Evolutionary conservation across 1,140 invertebrate genomes (phyloP).

Genomic region (Brachionus plicatilis): DNA sequence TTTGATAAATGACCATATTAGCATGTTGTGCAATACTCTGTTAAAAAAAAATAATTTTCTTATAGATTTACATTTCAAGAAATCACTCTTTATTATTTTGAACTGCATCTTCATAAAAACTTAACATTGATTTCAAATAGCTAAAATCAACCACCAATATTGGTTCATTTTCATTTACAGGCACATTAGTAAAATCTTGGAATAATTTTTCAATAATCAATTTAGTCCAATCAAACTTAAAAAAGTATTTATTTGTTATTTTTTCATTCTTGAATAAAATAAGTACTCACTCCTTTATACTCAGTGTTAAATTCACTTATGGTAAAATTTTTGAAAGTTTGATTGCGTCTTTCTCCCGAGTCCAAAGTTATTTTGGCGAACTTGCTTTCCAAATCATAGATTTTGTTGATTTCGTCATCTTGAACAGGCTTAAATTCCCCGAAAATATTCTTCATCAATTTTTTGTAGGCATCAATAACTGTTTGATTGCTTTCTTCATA

Average conservation of each 20-base stretch:
- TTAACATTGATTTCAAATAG: not conserved
- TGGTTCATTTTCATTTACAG: not conserved
- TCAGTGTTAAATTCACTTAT: not conserved
- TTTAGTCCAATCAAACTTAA: slow-evolving; percentile 14
- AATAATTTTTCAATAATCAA: not conserved
- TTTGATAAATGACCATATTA: slow-evolving; percentile 34
- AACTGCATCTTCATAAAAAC: not conserved
- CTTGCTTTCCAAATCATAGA: slow-evolving; percentile 15
- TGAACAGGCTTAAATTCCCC: not conserved
- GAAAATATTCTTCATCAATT: slow-evolving; percentile 26
- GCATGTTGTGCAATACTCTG: not conserved
- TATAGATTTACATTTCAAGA: not conserved
- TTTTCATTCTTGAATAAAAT: not conserved
- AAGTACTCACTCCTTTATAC: not conserved
- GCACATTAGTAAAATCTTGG: not conserved
- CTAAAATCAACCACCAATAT: slow-evolving; percentile 21
- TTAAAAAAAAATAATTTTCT: not conserved
- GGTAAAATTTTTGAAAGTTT: slow-evolving; percentile 26
- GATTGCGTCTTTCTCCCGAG: slow-evolving; percentile 34
- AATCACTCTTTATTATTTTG: slow-evolving; percentile 22
- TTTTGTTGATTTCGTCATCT: not conserved
- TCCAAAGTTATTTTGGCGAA: not conserved
- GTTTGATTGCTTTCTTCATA: not conserved
- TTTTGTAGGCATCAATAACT: slow-evolving; percentile 15
- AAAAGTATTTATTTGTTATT: not conserved